Evolutionary conservation across 2,888 invertebrate species (phyloP), one percentile per base, ranked within the genome.

Genomic region (Thymelicus acteon): DNA sequence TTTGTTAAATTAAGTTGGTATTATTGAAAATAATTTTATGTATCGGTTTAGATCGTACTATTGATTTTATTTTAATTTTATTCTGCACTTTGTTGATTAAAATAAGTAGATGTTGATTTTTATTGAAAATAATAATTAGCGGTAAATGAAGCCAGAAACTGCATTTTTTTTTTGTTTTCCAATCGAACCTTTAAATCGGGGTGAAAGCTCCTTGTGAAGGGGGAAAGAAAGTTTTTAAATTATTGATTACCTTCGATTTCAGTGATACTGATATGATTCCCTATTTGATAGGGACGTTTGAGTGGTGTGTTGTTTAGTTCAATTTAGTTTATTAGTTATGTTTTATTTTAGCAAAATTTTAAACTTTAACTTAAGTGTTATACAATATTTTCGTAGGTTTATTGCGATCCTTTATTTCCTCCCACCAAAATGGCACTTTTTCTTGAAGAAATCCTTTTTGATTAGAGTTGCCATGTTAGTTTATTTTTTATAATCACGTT

Each of bases 261-360:
- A 91, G 90, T 92, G 90, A 93, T 93, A 92, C 83, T 85, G 86
- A 83, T 84, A 82, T 83, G 85, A 82, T 82, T 75, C 86, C 89
- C 92, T 92, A 92, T 93, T 75, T 87, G 87, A 92, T 91, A 86
- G 92, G 90, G 86, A 64, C 76, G 83, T 86, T 87, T 78, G 88
- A 84, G 87, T 85, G 88, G 90, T 84, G 90, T 92, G 93, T 93
- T 93, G 89, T 93, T 93, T 93, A 93, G 93, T 93, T 93, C 91
- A 93, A 93, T 93, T 93, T 93, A 93, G 91, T 93, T 93, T 92
- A 93, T 93, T 93, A 93, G 92, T 93, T 93, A 92, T 90, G 93
- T 93, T 93, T 93, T 93, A 92, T 93, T 93, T 93, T 93, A 93
- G 93, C 90, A 91, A 93, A 93, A 93, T 92, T 93, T 93, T 92